These are phyloP conservation scores for Pararge aegeria DNA, from an alignment of 1,140 invertebrate species.

Conservation along the genomic window DNA sequence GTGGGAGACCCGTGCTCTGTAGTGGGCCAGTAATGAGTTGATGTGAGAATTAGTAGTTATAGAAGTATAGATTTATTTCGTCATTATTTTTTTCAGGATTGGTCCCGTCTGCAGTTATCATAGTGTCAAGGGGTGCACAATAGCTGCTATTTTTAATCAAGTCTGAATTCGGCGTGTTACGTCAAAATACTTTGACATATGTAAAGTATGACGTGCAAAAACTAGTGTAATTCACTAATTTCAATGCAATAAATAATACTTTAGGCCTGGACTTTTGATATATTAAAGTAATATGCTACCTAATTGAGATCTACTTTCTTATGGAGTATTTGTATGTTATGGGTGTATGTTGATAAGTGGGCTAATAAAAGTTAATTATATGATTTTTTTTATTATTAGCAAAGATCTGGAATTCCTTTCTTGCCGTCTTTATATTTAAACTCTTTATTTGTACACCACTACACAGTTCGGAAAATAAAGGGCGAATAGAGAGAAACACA, in stretches of 20 bases:
- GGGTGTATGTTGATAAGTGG: background rate
- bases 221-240: background rate
- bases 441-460: no score
- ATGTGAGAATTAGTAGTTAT: background rate
- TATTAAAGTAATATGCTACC: background rate
- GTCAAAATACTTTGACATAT: background rate
- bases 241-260: background rate
- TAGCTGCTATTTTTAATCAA: background rate
- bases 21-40: no score
- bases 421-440: no score
- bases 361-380: background rate
- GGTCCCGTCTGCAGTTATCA: slow-evolving; percentile 89
- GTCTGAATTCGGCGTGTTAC: background rate
- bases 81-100: slow-evolving; percentile 82
- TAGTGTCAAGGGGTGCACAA: slow-evolving; percentile 82
- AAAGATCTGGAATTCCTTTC: no score
- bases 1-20: no score
- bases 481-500: no score
- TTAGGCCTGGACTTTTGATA: background rate
- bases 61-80: background rate
- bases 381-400: background rate
- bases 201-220: background rate
- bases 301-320: background rate
- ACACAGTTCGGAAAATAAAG: no score
- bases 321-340: background rate